These are phyloP conservation scores for Acrobasis consociella DNA, from an alignment of 2,888 invertebrate genomes.

Conservation along the genomic window DNA sequence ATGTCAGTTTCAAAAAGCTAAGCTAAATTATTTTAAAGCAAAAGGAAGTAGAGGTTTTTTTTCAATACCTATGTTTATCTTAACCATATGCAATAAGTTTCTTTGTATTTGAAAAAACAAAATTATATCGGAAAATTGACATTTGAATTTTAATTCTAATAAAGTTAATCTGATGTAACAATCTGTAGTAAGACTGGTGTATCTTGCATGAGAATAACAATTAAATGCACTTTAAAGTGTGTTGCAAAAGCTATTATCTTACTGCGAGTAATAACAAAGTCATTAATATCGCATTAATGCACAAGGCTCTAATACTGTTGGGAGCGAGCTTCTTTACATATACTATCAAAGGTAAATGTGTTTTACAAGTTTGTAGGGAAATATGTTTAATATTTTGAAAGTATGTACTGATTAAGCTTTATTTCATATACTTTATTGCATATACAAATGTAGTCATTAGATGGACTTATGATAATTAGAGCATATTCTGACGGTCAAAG, in stretches of 20 bases:
- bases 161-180: background rate
- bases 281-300: background rate
- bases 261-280: background rate
- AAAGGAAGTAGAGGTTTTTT: too few relatives aligned
- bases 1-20: too few relatives aligned
- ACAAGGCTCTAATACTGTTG: background rate
- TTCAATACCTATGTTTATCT: too few relatives aligned
- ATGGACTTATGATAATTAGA: too few relatives aligned
- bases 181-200: background rate
- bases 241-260: constrained; percentile 3
- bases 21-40: too few relatives aligned
- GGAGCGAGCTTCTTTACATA: background rate
- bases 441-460: too few relatives aligned
- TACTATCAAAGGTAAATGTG: background rate
- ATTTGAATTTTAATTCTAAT: background rate
- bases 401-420: too few relatives aligned
- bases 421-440: too few relatives aligned
- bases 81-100: too few relatives aligned
- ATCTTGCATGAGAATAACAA: background rate
- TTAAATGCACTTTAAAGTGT: constrained; percentile 1
- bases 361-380: background rate
- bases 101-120: too few relatives aligned
- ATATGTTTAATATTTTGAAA: too few relatives aligned
- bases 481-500: background rate
- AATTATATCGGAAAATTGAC: too few relatives aligned